phyloP scores from a whole-genome alignment of 1,140 invertebrate genomes.

The Leptestheria dahalacensis region DNA sequence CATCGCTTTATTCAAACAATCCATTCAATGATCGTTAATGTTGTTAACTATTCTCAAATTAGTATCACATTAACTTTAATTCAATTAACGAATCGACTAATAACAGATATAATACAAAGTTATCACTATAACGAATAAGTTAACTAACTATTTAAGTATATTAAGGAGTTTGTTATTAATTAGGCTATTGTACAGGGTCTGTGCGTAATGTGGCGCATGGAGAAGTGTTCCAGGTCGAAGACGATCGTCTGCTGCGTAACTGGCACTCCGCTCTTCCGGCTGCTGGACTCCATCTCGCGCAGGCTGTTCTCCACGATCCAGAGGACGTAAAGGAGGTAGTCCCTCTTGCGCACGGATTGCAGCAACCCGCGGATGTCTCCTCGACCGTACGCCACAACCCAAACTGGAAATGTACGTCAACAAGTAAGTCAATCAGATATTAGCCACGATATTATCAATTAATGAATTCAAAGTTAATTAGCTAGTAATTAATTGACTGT shows the following conservation, averaged over 20 bases:
- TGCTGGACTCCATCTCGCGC: background rate
- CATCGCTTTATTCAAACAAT: conserved; percentile 5
- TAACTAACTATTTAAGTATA: too few species aligned
- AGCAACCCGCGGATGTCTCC: conserved; percentile 58
- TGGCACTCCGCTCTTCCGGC: conserved; percentile 21
- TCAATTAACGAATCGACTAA: background rate
- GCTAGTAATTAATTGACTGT: too few species aligned
- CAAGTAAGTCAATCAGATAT: background rate
- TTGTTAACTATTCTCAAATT: background rate
- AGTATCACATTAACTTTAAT: background rate
- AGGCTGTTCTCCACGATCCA: conserved; percentile 20
- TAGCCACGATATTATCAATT: too few species aligned
- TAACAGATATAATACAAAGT: too few species aligned
- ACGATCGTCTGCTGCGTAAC: conserved; percentile 45
- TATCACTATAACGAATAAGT: too few species aligned
- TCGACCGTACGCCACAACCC: conserved; percentile 13
- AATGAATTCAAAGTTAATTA: too few species aligned
- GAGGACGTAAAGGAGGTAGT: conserved; percentile 53
- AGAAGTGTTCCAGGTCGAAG: conserved; percentile 75
- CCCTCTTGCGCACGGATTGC: conserved; percentile 51
- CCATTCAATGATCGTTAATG: background rate
- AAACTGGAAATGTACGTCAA: background rate
- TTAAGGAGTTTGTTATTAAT: background rate
- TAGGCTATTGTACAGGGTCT: conserved; percentile 44
- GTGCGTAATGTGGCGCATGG: conserved; percentile 65